Percentiles rank a stretch among this genome's conserved stretches.
Conservation (phyloP, 1,140 invertebrate genomes). For the Habropoda laboriosa region DNA sequence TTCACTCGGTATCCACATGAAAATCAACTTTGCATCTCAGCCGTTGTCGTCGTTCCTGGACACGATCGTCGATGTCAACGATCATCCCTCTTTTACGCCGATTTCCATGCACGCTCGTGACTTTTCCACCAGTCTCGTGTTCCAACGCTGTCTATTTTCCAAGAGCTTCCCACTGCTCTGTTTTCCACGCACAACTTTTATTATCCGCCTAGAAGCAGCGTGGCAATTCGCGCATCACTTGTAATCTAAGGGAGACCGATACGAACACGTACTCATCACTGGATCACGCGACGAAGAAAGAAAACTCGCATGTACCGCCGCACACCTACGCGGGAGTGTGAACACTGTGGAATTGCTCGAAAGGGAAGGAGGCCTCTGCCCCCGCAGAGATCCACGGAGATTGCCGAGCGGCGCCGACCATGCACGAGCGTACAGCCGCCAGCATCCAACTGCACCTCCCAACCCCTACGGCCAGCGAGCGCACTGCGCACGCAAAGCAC, state of each 20-base stretch:
- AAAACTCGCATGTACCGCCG: constrained; percentile 45
- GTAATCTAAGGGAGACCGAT: background rate
- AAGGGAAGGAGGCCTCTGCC: constrained; percentile 73
- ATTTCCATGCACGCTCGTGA: background rate
- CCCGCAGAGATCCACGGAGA: constrained; percentile 76
- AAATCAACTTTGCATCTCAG: background rate
- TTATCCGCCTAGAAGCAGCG: background rate
- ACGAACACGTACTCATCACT: constrained; percentile 34
- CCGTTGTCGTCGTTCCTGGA: background rate
- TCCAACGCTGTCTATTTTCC: background rate
- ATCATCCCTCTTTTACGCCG: constrained; percentile 7
- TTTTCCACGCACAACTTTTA: background rate
- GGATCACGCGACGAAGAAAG: constrained; percentile 24
- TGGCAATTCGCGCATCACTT: constrained; percentile 19
- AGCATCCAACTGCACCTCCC: constrained; percentile 40
- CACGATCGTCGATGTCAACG: background rate
- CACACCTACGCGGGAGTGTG: constrained; percentile 67
- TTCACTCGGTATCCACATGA: background rate
- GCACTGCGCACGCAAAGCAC: constrained; percentile 50
- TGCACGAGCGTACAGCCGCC: constrained; percentile 47
- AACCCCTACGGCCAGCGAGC: constrained; percentile 34
- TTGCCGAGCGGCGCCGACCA: constrained; percentile 62
- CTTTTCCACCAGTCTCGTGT: background rate
- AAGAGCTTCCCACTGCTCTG: too few relatives aligned
- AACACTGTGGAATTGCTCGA: constrained; percentile 58